phyloP scores from a whole-genome alignment of 2,113 vertebrate genomes.

The Nanorana parkeri region DNA sequence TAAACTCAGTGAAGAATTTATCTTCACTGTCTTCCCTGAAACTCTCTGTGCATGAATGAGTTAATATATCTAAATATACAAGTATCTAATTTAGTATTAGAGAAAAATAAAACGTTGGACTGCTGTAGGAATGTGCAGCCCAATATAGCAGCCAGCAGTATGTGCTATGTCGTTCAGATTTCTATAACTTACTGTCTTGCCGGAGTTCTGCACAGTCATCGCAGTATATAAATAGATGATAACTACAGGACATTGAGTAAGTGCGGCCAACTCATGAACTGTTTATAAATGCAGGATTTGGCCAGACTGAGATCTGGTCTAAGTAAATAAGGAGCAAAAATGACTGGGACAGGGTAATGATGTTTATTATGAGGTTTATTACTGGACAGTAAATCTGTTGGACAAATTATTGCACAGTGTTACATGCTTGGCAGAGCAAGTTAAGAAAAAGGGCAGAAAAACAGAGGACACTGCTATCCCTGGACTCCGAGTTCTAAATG shows the following conservation, averaged over 20 bases:
- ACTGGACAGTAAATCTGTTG: not conserved
- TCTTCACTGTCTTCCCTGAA: too few species aligned
- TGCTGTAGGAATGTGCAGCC: not conserved
- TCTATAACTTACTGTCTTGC: constrained; percentile 1
- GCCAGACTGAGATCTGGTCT: not conserved
- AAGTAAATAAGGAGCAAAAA: constrained; percentile 27
- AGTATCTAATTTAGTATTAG: too few species aligned
- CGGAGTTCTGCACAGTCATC: constrained; percentile 15
- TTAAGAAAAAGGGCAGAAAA: too few species aligned
- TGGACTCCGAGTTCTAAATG: too few species aligned
- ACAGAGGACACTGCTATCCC: too few species aligned
- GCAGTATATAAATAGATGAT: constrained; percentile 32
- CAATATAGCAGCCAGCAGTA: not conserved
- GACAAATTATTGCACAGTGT: not conserved
- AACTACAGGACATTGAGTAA: constrained; percentile 16
- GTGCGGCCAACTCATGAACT: not conserved
- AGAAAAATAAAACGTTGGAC: not conserved
- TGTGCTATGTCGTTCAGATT: not conserved
- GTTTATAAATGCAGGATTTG: constrained; percentile 4
- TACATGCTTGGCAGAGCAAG: not conserved
- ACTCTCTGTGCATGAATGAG: too few species aligned
- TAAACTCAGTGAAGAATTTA: too few species aligned
- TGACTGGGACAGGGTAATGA: not conserved
- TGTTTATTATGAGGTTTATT: constrained; percentile 16
- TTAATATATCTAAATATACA: too few species aligned